These are phyloP conservation scores for Ceratosolen fusciceps DNA, from an alignment of 1,140 invertebrate species.

Conservation along the genomic window DNA sequence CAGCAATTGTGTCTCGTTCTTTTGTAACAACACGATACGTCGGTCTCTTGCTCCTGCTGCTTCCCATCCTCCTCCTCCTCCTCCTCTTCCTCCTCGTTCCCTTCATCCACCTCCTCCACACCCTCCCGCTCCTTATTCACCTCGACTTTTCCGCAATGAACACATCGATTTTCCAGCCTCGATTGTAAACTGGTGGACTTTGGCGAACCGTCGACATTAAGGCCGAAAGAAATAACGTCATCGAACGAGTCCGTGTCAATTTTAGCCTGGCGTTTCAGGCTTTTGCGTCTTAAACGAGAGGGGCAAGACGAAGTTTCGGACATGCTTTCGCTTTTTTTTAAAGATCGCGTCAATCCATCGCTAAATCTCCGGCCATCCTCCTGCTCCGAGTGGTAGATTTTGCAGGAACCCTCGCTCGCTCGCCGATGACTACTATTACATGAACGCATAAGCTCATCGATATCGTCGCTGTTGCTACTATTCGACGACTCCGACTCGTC, in stretches of 20 bases:
- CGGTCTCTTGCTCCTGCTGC: conserved; percentile 4
- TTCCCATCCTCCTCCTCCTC: conserved; percentile 19
- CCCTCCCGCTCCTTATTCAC: conserved; percentile 11
- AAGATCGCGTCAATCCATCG: conserved; percentile 52
- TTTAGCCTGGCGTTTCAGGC: conserved; percentile 60
- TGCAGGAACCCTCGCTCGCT: conserved; percentile 55
- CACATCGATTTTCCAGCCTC: not conserved
- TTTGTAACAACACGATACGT: conserved; percentile 51
- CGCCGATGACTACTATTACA: conserved; percentile 45
- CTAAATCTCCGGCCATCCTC: conserved; percentile 57
- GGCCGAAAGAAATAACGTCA: not conserved
- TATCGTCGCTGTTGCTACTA: not conserved
- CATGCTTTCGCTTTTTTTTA: conserved; percentile 4
- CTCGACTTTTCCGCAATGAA: conserved; percentile 45
- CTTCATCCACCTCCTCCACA: conserved; percentile 18
- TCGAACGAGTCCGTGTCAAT: conserved; percentile 50
- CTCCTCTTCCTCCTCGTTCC: conserved; percentile 14
- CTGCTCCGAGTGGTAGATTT: not conserved
- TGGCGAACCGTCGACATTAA: not conserved
- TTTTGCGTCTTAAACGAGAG: conserved; percentile 50
- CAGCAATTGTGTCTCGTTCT: conserved; percentile 54
- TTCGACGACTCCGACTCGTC: no score
- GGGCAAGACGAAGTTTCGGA: not conserved
- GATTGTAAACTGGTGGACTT: not conserved
- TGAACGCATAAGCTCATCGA: not conserved